Conservation (phyloP, 1,140 invertebrate species). For the Pogonomyrmex barbatus region DNA sequence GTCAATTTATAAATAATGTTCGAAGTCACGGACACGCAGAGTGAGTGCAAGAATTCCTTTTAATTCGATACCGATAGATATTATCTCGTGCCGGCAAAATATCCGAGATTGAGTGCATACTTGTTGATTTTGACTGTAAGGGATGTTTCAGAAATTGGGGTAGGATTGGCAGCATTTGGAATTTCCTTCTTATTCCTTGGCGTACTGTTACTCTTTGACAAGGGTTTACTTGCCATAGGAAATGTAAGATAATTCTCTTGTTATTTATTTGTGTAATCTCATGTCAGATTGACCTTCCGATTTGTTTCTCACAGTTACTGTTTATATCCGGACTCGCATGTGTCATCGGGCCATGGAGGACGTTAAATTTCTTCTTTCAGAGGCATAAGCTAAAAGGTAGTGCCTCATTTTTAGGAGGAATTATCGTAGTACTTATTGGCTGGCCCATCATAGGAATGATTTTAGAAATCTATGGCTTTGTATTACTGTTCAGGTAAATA, state of each 20-base stretch:
- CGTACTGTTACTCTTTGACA: conserved; percentile 98
- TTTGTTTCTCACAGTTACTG: conserved; percentile 89
- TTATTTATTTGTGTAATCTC: neutral
- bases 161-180: conserved; percentile 98
- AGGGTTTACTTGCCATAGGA: conserved; percentile 98
- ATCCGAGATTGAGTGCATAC: conserved; percentile 36
- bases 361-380: conserved; percentile 99
- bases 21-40: conserved; percentile 91
- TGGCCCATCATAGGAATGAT: conserved; percentile 99
- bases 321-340: conserved; percentile 98
- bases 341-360: conserved; percentile 98
- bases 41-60: conserved; percentile 84
- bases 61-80: neutral
- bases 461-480: conserved; percentile 96
- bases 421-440: conserved; percentile 97
- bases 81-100: neutral
- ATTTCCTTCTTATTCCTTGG: conserved; percentile 98
- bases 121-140: conserved; percentile 27
- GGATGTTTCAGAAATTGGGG: conserved; percentile 94
- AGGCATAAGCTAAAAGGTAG: conserved; percentile 98
- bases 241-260: conserved; percentile 91
- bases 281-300: neutral
- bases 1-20: conserved; percentile 86
- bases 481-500: conserved; percentile 91
- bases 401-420: conserved; percentile 97